Conservation (phyloP, 1,140 invertebrate genomes). For the Hestina assimilis region DNA sequence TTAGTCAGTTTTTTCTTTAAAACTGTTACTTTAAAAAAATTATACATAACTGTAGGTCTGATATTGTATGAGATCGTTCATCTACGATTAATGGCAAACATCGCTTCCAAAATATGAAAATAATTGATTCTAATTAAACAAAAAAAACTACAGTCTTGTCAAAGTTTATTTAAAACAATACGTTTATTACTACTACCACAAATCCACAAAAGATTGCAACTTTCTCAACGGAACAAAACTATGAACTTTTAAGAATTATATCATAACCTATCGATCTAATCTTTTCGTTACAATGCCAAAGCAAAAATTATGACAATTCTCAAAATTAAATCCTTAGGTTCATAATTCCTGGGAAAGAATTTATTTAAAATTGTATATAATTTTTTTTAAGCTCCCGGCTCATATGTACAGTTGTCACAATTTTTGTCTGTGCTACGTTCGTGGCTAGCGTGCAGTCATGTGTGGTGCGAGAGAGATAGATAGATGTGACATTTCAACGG, state of each 20-base stretch:
- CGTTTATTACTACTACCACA: background rate
- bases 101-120: conserved; percentile 1
- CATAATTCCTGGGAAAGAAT: background rate
- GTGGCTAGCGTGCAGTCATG: conserved; percentile 22
- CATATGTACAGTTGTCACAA: conserved; percentile 26
- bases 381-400: conserved; percentile 23
- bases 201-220: background rate
- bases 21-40: too few species aligned
- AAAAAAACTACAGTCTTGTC: background rate
- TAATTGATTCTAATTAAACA: background rate
- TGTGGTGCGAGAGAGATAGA: conserved; percentile 24
- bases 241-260: background rate
- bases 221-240: background rate
- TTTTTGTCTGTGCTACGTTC: conserved; percentile 22
- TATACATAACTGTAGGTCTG: conserved; percentile 12
- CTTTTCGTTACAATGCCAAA: background rate
- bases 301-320: conserved; percentile 11
- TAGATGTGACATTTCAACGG: conserved; percentile 18
- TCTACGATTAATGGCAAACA: conserved; percentile 16
- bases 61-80: conserved; percentile 18
- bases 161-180: background rate
- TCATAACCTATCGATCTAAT: background rate
- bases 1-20: too few species aligned
- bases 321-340: background rate
- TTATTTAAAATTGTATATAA: conserved; percentile 5